Evolutionary conservation across 1,140 invertebrate species (phyloP).

Genomic region (Monomorium pharaonis): DNA sequence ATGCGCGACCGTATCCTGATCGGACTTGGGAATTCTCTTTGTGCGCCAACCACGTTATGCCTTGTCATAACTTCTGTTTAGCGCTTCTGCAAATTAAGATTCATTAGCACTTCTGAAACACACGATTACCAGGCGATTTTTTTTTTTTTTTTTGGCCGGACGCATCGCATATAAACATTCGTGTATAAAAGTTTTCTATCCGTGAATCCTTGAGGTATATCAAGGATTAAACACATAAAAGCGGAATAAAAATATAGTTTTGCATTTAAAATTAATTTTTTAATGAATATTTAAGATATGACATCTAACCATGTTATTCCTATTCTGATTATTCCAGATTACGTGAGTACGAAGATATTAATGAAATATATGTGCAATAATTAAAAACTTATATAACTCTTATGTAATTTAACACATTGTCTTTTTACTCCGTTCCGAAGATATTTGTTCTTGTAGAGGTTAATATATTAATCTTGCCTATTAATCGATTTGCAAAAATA

Average conservation of each 20-base stretch:
- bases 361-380: neutral
- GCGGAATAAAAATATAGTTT: neutral
- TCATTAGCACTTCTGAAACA: neutral
- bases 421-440: neutral
- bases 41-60: constrained; percentile 5
- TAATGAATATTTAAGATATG: neutral
- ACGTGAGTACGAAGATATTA: neutral
- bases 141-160: neutral
- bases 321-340: neutral
- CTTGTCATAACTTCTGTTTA: neutral
- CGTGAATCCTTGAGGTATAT: neutral
- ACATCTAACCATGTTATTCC: neutral
- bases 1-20: constrained; percentile 34
- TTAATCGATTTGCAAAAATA: neutral
- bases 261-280: neutral
- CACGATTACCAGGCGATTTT: neutral
- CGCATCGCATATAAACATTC: neutral
- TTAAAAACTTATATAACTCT: neutral
- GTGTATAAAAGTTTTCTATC: neutral
- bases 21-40: constrained; percentile 61
- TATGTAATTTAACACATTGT: neutral
- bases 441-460: neutral
- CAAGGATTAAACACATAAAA: neutral
- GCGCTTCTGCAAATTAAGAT: neutral
- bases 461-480: neutral